Evolutionary conservation across 1,140 invertebrate species (phyloP).

Genomic region (Drosophila repleta): DNA sequence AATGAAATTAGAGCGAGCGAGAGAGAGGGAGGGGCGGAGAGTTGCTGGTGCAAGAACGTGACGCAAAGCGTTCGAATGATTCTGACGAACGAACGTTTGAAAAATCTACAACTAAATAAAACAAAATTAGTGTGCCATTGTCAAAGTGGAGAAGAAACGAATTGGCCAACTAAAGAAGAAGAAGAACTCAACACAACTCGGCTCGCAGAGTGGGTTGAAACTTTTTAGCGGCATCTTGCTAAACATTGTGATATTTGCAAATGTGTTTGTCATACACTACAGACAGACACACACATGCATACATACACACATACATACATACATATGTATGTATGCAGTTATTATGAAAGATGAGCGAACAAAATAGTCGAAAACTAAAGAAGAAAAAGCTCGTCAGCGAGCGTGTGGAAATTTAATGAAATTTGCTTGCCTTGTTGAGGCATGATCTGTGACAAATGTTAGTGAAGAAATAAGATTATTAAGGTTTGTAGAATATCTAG

Average conservation of each 20-base stretch:
- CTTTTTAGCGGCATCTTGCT: slow-evolving; percentile 80
- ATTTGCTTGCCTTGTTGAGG: slow-evolving; percentile 3
- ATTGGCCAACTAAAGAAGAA: slow-evolving; percentile 22
- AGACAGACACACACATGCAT: neutral
- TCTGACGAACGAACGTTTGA: slow-evolving; percentile 42
- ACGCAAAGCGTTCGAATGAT: slow-evolving; percentile 18
- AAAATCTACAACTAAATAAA: slow-evolving; percentile 43
- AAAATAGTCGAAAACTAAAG: neutral
- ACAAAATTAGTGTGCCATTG: slow-evolving; percentile 71
- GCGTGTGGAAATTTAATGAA: slow-evolving; percentile 20
- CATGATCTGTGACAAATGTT: slow-evolving; percentile 5
- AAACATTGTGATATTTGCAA: slow-evolving; percentile 71
- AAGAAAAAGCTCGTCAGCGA: slow-evolving; percentile 16
- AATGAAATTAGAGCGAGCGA: slow-evolving; percentile 2
- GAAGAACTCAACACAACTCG: slow-evolving; percentile 23
- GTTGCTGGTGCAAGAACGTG: neutral
- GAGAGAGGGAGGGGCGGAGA: neutral
- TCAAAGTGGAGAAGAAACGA: slow-evolving; percentile 44
- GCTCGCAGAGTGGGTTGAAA: slow-evolving; percentile 45
- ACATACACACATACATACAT: slow-evolving; percentile 6
- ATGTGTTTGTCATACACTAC: slow-evolving; percentile 33
- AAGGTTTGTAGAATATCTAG: neutral
- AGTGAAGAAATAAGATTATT: neutral
- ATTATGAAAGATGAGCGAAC: slow-evolving; percentile 36
- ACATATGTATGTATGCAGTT: neutral